These are phyloP conservation scores for Amblyjoppa proteus DNA, from an alignment of 2,888 invertebrate species.

Conservation along the genomic window DNA sequence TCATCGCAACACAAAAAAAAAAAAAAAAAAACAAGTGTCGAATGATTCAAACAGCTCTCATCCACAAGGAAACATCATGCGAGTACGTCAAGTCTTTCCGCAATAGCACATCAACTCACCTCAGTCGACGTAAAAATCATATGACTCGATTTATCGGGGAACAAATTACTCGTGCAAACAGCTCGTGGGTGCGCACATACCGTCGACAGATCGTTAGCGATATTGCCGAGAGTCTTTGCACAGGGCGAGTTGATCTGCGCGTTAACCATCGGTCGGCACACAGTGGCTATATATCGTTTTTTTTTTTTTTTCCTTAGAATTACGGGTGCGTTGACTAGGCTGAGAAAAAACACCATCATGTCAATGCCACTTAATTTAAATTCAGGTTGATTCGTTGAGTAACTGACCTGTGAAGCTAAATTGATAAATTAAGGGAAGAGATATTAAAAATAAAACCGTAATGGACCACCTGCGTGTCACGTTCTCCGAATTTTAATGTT, in stretches of 20 bases:
- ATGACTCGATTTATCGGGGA: constrained; percentile 34
- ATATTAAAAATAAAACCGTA: neutral
- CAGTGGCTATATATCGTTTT: neutral
- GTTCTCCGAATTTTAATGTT: constrained; percentile 1
- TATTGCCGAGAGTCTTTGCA: constrained; percentile 38
- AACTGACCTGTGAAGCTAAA: neutral
- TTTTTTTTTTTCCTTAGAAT: neutral
- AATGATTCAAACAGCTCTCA: neutral
- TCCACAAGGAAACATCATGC: neutral
- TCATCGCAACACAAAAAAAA: neutral
- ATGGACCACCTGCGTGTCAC: constrained; percentile 19
- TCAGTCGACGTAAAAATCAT: constrained; percentile 30
- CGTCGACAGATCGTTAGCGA: constrained; percentile 30
- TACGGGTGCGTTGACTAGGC: neutral
- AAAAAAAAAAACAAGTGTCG: neutral
- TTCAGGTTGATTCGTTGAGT: no score
- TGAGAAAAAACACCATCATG: neutral
- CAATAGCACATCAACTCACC: neutral
- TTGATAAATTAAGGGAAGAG: neutral
- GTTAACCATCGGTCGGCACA: constrained; percentile 23
- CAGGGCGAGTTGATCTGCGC: constrained; percentile 5
- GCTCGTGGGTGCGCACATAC: constrained; percentile 41
- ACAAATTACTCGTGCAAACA: constrained; percentile 40
- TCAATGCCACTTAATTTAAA: neutral
- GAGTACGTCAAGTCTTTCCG: neutral